These are phyloP conservation scores for Zoanthus sansibaricus DNA, from an alignment of 92 coral and sea anemone species.

Conservation along the genomic window DNA sequence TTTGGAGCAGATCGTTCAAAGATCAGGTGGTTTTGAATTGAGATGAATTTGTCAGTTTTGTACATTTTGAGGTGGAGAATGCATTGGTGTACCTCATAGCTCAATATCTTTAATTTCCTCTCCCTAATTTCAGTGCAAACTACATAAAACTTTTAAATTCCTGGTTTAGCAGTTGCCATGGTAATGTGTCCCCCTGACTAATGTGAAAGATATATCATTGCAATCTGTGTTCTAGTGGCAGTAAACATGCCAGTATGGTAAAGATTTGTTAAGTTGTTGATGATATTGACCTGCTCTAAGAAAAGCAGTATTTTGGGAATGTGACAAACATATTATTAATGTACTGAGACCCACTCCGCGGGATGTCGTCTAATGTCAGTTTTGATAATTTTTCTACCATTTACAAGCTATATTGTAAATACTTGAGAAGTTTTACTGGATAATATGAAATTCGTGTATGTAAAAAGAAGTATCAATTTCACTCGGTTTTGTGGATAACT, in stretches of 20 bases:
- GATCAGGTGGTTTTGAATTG: not conserved
- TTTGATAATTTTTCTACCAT: conserved; percentile 12
- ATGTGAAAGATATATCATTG: conserved; percentile 12
- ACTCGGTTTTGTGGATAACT: too few relatives aligned
- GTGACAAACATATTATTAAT: conserved; percentile 18
- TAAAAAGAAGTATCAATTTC: too few relatives aligned
- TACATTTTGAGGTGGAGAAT: conserved; percentile 16
- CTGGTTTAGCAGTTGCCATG: conserved; percentile 20
- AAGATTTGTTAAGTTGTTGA: conserved; percentile 10
- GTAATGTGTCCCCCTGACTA: conserved; percentile 22
- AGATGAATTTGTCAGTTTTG: conserved; percentile 22
- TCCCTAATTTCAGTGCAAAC: not conserved
- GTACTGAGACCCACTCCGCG: not conserved
- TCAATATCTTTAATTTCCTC: not conserved
- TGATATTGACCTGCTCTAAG: conserved; percentile 32
- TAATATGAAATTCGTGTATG: too few relatives aligned
- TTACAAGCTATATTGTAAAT: too few relatives aligned
- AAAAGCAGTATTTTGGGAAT: not conserved
- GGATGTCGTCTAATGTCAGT: not conserved
- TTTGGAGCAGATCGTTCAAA: conserved; percentile 22
- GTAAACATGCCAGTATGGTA: not conserved
- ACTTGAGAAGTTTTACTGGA: too few relatives aligned
- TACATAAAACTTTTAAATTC: not conserved
- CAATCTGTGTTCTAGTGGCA: conserved; percentile 6
- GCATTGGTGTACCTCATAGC: not conserved